Base-by-base conservation (phyloP, 2,888 invertebrate genomes). In the Drosophila setosimentum region DNA sequence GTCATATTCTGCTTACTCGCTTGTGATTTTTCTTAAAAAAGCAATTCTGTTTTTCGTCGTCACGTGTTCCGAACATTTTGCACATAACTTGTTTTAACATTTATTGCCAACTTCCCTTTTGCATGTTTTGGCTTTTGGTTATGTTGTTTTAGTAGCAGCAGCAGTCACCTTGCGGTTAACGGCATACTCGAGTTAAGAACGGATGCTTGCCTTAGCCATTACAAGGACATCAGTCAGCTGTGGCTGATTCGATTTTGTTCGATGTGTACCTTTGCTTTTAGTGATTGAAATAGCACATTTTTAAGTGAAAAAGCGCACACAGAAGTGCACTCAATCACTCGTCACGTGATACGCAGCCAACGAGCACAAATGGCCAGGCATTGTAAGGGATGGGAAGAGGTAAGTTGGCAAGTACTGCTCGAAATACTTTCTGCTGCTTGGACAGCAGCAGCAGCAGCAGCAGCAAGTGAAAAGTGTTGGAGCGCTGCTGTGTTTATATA, bases 251-350 rank as follows among this genome's bases (percentile, higher is more conserved):
- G 88, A 87, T 90, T 90, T 90, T 69, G 65, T 72, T 45, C 21
- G 68, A 72, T 76, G 78, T 82, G 82, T 88, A 86, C 89, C 76
- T 89, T 83, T 78, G 81, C 83, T 86, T 81, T 88, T 85, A 89
- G 89, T 88, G 90, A 88, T 88, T 88, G 88, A 91, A 88, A 90
- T 91, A 84, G 84, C 89, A 80, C 91, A 88, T 91, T 88, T 79
- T 83, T 83, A 90, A 88, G 87, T 91, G 87, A 88, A 88, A 88
- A 88, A 85, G 81, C 87, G 80, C 88, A 79, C 91, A 85, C 73
- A 80, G 76, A 76, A 80, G 76, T 84, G 89, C 89, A 86, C 87
- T 91, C 84, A 88, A 91, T 86, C 91, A 85, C 87, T 91, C 80
- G 87, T 88, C 90, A 87, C 91, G 85, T 89, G 82, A 84, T 78